Evolutionary conservation across 2,797 vertebrate genomes (phyloP).

Genomic region (Hirundo rustica): DNA sequence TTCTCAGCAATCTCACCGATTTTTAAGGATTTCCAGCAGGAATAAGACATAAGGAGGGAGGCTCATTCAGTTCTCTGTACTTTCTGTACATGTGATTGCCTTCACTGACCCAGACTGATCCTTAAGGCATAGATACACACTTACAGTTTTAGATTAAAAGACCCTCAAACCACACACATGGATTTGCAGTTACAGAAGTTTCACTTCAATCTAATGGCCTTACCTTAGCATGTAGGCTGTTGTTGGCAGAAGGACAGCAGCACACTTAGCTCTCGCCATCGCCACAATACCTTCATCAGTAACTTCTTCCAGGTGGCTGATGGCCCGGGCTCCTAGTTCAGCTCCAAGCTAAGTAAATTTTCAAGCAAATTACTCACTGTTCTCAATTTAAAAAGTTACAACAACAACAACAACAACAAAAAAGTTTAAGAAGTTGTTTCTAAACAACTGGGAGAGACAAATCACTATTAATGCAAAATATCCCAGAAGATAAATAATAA

Average conservation of each 20-base stretch:
- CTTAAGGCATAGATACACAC: not conserved
- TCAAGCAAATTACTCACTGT: not conserved
- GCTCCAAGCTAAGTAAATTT: conserved; percentile 77
- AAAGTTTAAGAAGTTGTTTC: not conserved
- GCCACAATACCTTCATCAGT: conserved; percentile 89
- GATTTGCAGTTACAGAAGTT: not conserved
- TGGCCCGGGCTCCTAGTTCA: conserved; percentile 82
- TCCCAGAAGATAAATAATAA: not conserved
- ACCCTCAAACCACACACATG: not conserved
- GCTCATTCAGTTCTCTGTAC: not conserved
- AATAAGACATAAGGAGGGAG: not conserved
- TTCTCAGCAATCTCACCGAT: not conserved
- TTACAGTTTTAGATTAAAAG: not conserved
- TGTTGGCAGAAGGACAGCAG: conserved; percentile 90
- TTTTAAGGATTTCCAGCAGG: not conserved
- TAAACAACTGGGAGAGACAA: not conserved
- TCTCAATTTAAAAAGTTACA: not conserved
- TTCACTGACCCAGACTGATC: not conserved
- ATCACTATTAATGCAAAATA: not conserved
- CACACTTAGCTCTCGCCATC: conserved; percentile 82
- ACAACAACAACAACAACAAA: too few species aligned
- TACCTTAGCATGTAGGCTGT: conserved; percentile 97
- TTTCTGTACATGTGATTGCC: not conserved
- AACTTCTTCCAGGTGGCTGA: conserved; percentile 96
- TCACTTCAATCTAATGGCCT: not conserved